A percentile compares a stretch with the other conserved stretches of the same genome.
Evolutionary conservation across 2,888 invertebrate species (phyloP).

Genomic region (Synanthedon myopaeformis): DNA sequence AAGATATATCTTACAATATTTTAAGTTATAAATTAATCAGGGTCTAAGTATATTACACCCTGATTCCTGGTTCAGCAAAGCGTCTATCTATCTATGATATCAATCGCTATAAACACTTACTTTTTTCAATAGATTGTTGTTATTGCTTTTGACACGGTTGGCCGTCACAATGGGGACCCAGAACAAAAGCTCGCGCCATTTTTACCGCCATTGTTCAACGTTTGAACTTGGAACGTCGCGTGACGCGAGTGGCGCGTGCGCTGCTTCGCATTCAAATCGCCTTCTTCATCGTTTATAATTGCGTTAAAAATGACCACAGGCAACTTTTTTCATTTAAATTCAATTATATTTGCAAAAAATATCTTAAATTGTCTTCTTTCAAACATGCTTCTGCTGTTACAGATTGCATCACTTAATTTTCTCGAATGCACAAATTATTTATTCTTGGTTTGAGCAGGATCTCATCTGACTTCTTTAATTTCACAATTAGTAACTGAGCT

Average conservation of each 20-base stretch:
- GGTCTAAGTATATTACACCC: too few species aligned
- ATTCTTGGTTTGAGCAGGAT: too few species aligned
- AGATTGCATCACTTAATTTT: neutral
- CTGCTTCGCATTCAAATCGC: conserved; percentile 55
- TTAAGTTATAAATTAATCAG: too few species aligned
- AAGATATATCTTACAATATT: too few species aligned
- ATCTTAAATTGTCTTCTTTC: neutral
- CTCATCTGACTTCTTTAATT: too few species aligned
- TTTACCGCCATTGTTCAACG: conserved; percentile 56
- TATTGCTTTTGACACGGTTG: neutral
- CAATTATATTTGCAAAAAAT: neutral
- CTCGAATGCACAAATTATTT: too few species aligned
- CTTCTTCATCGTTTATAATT: conserved; percentile 40
- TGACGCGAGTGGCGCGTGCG: conserved; percentile 62
- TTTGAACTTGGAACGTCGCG: conserved; percentile 62
- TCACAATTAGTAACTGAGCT: neutral
- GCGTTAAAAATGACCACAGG: conserved; percentile 1
- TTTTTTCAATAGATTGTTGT: neutral
- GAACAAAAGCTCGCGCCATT: conserved; percentile 66
- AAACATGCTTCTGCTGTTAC: neutral
- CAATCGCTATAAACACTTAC: neutral
- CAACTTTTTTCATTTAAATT: neutral
- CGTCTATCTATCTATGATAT: too few species aligned
- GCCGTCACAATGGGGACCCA: conserved; percentile 38
- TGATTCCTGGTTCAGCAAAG: too few species aligned